A percentile compares a stretch with the other conserved stretches of the same genome.
These are phyloP conservation scores for Aporrectodea caliginosa DNA, from an alignment of 1,140 invertebrate species.

Conservation along the genomic window DNA sequence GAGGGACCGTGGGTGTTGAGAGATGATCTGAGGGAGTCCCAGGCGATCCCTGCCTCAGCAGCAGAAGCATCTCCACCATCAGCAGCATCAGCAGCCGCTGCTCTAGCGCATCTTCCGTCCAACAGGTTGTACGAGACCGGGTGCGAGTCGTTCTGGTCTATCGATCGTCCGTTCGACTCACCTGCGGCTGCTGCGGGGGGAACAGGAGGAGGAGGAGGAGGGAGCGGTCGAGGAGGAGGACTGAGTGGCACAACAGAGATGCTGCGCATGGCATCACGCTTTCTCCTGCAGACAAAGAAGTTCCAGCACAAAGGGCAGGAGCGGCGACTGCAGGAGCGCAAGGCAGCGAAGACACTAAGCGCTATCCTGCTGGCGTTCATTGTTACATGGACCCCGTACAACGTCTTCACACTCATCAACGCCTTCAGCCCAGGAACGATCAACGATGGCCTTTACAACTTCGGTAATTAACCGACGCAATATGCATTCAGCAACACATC, in stretches of 20 bases:
- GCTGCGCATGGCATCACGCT: not conserved
- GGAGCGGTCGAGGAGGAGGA: not conserved
- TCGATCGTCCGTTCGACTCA: no score
- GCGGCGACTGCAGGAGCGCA: slow-evolving; percentile 84
- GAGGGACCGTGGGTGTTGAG: not conserved
- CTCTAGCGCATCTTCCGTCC: no score
- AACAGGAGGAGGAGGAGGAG: not conserved
- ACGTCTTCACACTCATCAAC: slow-evolving; percentile 65
- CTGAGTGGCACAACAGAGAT: not conserved
- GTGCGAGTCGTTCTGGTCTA: no score
- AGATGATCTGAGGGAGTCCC: no score
- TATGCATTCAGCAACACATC: no score
- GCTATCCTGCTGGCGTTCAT: slow-evolving; percentile 97
- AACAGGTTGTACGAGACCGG: no score
- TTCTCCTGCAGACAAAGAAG: not conserved
- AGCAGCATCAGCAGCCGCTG: no score
- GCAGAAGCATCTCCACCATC: not conserved
- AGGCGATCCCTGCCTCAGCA: not conserved
- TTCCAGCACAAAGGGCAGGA: not conserved
- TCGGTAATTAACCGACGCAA: no score
- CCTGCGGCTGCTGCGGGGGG: not conserved
- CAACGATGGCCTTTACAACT: not conserved
- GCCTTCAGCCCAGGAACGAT: slow-evolving; percentile 53
- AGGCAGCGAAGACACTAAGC: slow-evolving; percentile 94
- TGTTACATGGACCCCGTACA: slow-evolving; percentile 98